phyloP scores from a whole-genome alignment of 64 coral and sea anemone genomes.

The Porites australiensis region DNA sequence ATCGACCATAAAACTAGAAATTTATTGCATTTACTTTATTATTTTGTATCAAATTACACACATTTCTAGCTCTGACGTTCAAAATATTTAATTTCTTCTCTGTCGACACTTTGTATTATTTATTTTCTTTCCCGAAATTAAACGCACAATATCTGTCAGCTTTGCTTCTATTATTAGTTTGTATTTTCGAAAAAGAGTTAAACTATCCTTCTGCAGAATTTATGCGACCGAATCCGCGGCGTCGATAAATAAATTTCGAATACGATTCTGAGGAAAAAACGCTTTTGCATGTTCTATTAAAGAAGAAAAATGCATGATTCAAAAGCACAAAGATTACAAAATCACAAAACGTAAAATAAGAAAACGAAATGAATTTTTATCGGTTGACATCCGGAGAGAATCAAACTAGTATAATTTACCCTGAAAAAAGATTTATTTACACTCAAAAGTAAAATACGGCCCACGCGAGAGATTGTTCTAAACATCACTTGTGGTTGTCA shows the following conservation, averaged over 20 bases:
- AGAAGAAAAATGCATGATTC: neutral
- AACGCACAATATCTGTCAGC: constrained; percentile 4
- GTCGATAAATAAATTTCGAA: neutral
- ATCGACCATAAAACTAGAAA: constrained; percentile 7
- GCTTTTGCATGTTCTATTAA: neutral
- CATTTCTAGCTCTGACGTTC: neutral
- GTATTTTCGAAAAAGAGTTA: constrained; percentile 10
- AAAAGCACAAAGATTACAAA: neutral
- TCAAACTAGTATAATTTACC: constrained; percentile 42
- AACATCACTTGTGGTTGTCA: constrained; percentile 16
- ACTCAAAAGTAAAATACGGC: constrained; percentile 36
- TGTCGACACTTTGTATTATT: neutral
- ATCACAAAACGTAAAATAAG: neutral
- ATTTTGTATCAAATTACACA: constrained; percentile 11
- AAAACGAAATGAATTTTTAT: constrained; percentile 12
- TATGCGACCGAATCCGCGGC: neutral
- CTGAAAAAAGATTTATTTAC: constrained; percentile 49
- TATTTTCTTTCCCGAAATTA: constrained; percentile 8
- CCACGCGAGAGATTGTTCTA: constrained; percentile 14
- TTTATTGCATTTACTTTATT: constrained; percentile 9
- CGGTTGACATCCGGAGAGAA: constrained; percentile 25
- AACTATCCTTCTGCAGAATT: neutral
- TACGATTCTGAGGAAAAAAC: neutral
- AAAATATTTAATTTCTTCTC: constrained; percentile 19
- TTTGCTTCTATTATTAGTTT: constrained; percentile 5